Evolutionary conservation across 2,888 invertebrate species (phyloP).

Genomic region (Synanthedon tipuliformis): DNA sequence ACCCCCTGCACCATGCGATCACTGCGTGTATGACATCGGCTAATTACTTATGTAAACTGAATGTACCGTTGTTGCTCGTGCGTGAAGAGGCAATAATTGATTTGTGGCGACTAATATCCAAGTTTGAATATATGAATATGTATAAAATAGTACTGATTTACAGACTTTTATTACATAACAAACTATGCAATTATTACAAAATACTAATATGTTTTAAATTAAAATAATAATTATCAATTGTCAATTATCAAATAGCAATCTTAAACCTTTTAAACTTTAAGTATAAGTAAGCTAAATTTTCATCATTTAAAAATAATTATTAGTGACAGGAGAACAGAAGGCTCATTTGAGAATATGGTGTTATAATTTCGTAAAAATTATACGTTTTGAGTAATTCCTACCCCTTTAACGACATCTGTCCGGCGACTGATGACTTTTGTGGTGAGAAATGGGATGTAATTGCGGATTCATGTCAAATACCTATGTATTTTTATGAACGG

Average conservation of each 20-base stretch:
- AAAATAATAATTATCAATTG: too few relatives aligned
- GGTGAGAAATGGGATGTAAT: conserved; percentile 16
- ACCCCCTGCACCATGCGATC: conserved; percentile 8
- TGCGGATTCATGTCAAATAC: background rate
- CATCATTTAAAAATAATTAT: too few relatives aligned
- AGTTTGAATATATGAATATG: background rate
- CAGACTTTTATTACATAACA: too few relatives aligned
- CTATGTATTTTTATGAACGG: too few relatives aligned
- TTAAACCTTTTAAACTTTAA: too few relatives aligned
- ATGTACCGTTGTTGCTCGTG: conserved; percentile 35
- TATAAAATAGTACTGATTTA: too few relatives aligned
- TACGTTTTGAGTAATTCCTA: conserved; percentile 28
- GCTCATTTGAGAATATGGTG: conserved; percentile 4
- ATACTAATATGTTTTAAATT: too few relatives aligned
- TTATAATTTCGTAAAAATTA: conserved; percentile 36
- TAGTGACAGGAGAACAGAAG: background rate
- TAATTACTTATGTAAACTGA: conserved; percentile 66
- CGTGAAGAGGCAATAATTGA: conserved; percentile 30
- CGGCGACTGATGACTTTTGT: conserved; percentile 28
- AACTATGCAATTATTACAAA: too few relatives aligned
- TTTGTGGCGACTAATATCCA: conserved; percentile 14
- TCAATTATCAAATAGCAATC: too few relatives aligned
- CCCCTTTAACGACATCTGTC: conserved; percentile 38
- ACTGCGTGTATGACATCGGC: conserved; percentile 26
- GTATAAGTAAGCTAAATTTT: too few relatives aligned